Base-by-base conservation (phyloP, 1,140 invertebrate species). In the Pectinophora gossypiella region DNA sequence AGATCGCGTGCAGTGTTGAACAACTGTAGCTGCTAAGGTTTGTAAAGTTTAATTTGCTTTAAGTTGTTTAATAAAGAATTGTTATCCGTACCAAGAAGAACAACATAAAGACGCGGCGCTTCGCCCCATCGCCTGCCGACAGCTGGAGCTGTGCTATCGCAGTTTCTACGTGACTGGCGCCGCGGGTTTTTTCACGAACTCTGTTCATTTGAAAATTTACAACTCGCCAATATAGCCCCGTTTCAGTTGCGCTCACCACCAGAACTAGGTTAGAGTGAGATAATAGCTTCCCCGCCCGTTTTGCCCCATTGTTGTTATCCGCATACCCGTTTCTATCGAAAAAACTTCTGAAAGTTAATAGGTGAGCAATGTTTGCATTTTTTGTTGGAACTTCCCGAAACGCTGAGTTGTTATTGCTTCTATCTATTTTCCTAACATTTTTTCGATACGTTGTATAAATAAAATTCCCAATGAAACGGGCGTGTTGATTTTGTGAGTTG, bases 251-350 rank as follows among this genome's bases (percentile, higher is more conserved):
- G 56, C 51, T 55, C 60, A 62, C 57, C 48, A 59, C 51, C 57
- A 61, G 59, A 77, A 76, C 68, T 74, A 63, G 70, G 68, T 74
- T 76, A 74, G 67, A 75, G 61, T 59, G 64, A 71, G 67, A 73
- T 77, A 77, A 72, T 72, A 69, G 69, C 56, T 52, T 62, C 48
- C 62, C 56, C 54, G 66, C 48, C 64, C 66, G 54, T 63, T 62
- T 59, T 68, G 59, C 61, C 65, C 59, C 59, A 68, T 64, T 78
- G 63, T 75, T 76, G 1, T 40, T 6, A 40, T 12, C 36, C n/a
- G 36, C 27, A 32, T 32, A n/a, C 27, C 27, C 9, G n/a, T n/a
- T n/a, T n/a, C 36, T 18, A 6, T 70, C 65, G 59, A 67, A 72
- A 75, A 76, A 77, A 55, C 59, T 66, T 64, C 55, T 56, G 45